Percentiles rank a stretch among this genome's conserved stretches.
Conservation (phyloP, 2,797 vertebrate genomes). For the Tragelaphus oryx region DNA sequence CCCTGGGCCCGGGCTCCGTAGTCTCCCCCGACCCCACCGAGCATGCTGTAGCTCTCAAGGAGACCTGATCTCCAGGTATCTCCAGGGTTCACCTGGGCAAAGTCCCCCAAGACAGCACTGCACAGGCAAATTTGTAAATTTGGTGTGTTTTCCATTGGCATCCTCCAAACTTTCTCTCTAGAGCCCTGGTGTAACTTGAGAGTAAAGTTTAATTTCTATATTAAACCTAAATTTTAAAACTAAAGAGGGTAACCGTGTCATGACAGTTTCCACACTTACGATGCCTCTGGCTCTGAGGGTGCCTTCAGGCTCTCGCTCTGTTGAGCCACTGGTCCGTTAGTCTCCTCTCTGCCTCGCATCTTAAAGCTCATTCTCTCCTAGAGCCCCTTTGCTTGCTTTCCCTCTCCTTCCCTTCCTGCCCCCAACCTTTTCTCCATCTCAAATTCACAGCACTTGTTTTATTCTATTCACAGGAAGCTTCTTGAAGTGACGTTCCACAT, state of each 20-base stretch:
- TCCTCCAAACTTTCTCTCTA: not conserved
- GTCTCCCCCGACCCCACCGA: fast-evolving
- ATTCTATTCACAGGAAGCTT: not conserved
- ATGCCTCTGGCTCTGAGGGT: too few relatives aligned
- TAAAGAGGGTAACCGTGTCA: not conserved
- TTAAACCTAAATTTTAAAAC: not conserved
- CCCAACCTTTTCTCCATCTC: not conserved
- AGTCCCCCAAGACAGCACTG: not conserved
- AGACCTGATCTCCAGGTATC: not conserved
- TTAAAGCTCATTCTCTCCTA: too few relatives aligned
- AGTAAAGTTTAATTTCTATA: not conserved
- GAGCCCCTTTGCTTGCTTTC: not conserved
- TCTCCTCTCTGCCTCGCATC: not conserved
- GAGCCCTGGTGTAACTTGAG: not conserved
- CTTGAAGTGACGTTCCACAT: not conserved
- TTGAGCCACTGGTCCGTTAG: not conserved
- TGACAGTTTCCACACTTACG: not conserved
- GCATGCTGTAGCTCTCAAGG: not conserved
- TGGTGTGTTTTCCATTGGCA: not conserved
- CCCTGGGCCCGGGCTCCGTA: not conserved
- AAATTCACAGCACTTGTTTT: not conserved
- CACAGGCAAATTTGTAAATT: not conserved
- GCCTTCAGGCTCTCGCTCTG: too few relatives aligned
- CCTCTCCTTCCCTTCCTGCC: not conserved
- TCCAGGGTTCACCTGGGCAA: not conserved